A percentile compares a stretch with the other conserved stretches of the same genome.
Evolutionary conservation across 1,140 invertebrate genomes (phyloP).

Genomic region (Drosophila nasuta): DNA sequence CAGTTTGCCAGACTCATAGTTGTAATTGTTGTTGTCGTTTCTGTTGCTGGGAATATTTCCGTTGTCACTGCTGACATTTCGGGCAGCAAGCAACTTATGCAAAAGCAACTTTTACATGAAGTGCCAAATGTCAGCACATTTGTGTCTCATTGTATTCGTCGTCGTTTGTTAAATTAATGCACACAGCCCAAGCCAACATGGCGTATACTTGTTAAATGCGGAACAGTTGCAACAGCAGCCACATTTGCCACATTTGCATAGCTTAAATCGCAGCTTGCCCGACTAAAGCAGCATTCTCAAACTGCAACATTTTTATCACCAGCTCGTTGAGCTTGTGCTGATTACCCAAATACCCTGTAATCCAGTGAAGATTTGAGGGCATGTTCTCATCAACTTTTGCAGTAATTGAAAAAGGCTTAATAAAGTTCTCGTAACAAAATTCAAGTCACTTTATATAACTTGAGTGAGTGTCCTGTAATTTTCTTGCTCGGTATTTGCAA

Average conservation of each 20-base stretch:
- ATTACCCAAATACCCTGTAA: slow-evolving; percentile 8
- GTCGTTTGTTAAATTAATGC: slow-evolving; percentile 61
- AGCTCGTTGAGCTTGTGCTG: neutral
- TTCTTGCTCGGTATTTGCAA: neutral
- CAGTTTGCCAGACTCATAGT: neutral
- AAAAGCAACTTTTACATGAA: slow-evolving; percentile 57
- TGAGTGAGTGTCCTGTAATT: neutral
- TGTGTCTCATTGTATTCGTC: slow-evolving; percentile 61
- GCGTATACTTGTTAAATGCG: slow-evolving; percentile 77
- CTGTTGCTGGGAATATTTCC: slow-evolving; percentile 18
- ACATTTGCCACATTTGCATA: slow-evolving; percentile 47
- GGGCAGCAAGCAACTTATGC: slow-evolving; percentile 41
- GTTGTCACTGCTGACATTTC: slow-evolving; percentile 48
- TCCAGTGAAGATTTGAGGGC: too few relatives aligned
- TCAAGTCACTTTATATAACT: neutral
- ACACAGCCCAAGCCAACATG: slow-evolving; percentile 70
- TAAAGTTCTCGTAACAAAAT: neutral
- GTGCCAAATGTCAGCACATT: slow-evolving; percentile 78
- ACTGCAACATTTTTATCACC: slow-evolving; percentile 11
- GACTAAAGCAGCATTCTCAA: slow-evolving; percentile 9
- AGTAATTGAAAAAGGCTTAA: neutral
- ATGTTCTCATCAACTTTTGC: too few relatives aligned
- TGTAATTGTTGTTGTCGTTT: slow-evolving; percentile 14
- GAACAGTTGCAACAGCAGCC: slow-evolving; percentile 35
- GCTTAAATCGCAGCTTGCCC: slow-evolving; percentile 33